phyloP scores from a whole-genome alignment of 2,797 vertebrate species.

The Columba guinea region DNA sequence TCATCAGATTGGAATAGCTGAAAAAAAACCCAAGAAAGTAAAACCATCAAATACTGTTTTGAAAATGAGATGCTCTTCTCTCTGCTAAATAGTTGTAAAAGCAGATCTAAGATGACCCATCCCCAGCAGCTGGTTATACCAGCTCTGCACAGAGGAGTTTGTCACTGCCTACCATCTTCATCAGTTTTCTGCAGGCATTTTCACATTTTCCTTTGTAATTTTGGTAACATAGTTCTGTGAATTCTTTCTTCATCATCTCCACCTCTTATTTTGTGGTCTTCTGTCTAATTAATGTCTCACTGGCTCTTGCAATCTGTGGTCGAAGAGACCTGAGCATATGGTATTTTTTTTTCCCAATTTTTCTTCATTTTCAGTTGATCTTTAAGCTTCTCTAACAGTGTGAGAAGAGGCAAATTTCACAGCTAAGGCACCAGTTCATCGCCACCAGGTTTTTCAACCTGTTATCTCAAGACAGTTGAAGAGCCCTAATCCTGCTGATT shows the following conservation, averaged over 20 bases:
- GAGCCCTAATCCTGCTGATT: not conserved
- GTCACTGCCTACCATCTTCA: not conserved
- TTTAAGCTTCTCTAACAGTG: not conserved
- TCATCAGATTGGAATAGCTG: not conserved
- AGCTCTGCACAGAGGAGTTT: not conserved
- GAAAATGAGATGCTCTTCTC: not conserved
- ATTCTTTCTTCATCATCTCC: not conserved
- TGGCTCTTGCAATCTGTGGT: not conserved
- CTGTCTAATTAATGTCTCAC: accelerated
- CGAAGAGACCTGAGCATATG: not conserved
- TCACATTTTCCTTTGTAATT: not conserved
- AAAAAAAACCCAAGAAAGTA: not conserved
- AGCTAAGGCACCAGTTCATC: not conserved
- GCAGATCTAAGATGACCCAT: not conserved
- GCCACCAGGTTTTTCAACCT: not conserved
- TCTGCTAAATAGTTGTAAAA: not conserved
- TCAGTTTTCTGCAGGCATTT: not conserved
- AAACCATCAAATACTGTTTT: not conserved
- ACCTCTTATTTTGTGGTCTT: not conserved
- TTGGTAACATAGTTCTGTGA: accelerated
- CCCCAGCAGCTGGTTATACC: not conserved
- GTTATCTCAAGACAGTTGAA: not conserved
- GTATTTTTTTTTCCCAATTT: accelerated
- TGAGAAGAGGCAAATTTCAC: not conserved
- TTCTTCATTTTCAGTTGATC: not conserved